These are phyloP conservation scores for Mareca strepera DNA, from an alignment of 2,797 vertebrate genomes.

Conservation along the genomic window DNA sequence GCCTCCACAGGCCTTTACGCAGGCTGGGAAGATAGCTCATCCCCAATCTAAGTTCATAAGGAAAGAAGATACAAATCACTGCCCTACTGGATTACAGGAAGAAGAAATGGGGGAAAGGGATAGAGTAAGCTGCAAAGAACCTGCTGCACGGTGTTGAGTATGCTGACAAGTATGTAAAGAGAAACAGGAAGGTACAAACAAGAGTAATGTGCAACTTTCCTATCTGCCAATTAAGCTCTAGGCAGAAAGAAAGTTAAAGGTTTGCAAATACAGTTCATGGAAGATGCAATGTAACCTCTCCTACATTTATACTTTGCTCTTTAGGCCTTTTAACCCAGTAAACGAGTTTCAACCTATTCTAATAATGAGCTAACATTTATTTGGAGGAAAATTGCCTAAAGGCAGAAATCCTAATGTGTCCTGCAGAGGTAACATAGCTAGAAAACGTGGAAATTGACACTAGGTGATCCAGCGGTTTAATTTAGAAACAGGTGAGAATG, in stretches of 20 bases:
- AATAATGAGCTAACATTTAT: not conserved
- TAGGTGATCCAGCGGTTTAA: not conserved
- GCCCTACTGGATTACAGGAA: not conserved
- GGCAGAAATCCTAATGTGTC: not conserved
- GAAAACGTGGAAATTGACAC: not conserved
- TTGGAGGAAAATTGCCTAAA: not conserved
- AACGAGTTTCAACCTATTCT: not conserved
- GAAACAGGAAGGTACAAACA: not conserved
- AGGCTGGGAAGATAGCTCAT: not conserved
- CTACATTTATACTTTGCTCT: not conserved
- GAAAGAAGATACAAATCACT: not conserved
- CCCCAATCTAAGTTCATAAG: not conserved
- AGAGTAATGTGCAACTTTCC: not conserved
- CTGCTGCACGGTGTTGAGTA: not conserved
- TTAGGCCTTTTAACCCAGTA: not conserved
- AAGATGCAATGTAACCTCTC: not conserved
- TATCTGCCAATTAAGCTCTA: not conserved
- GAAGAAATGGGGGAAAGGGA: not conserved
- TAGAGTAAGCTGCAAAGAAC: not conserved
- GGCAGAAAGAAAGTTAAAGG: not conserved
- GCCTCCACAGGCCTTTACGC: not conserved
- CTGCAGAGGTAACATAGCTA: not conserved
- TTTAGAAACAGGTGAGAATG: not conserved
- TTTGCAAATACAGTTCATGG: not conserved
- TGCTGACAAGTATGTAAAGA: not conserved